phyloP scores from a whole-genome alignment of 2,113 vertebrate species.

The Psilopsiagon aurifrons region DNA sequence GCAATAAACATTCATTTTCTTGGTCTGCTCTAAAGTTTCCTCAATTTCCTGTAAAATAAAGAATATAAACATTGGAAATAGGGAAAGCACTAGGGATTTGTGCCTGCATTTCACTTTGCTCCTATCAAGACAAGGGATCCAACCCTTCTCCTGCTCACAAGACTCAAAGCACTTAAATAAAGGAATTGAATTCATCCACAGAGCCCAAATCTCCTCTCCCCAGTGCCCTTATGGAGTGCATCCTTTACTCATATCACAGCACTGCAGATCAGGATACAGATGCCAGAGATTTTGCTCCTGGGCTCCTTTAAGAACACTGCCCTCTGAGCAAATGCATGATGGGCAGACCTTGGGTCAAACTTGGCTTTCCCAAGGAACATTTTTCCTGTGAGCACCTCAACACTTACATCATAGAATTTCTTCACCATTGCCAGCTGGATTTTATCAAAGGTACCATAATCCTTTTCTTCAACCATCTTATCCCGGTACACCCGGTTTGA shows the following conservation, averaged over 20 bases:
- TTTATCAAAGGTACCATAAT: slow-evolving; percentile 85
- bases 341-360: background rate
- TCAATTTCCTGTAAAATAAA: slow-evolving; percentile 76
- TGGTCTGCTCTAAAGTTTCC: slow-evolving; percentile 76
- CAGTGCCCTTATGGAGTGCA: no score
- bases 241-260: background rate
- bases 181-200: background rate
- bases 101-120: background rate
- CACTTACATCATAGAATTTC: slow-evolving; percentile 86
- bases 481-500: slow-evolving; percentile 89
- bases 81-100: background rate
- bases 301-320: background rate
- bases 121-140: background rate
- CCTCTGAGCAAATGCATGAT: background rate
- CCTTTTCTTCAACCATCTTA: slow-evolving; percentile 86
- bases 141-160: background rate
- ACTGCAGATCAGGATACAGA: background rate
- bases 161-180: background rate
- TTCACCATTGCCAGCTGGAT: slow-evolving; percentile 83
- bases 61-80: background rate
- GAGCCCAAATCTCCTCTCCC: background rate
- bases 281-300: background rate
- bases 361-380: background rate
- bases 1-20: slow-evolving; percentile 85
- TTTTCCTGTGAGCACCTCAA: background rate